Base-by-base conservation (phyloP, 2,797 vertebrate genomes). In the Anolis apletophallus region DNA sequence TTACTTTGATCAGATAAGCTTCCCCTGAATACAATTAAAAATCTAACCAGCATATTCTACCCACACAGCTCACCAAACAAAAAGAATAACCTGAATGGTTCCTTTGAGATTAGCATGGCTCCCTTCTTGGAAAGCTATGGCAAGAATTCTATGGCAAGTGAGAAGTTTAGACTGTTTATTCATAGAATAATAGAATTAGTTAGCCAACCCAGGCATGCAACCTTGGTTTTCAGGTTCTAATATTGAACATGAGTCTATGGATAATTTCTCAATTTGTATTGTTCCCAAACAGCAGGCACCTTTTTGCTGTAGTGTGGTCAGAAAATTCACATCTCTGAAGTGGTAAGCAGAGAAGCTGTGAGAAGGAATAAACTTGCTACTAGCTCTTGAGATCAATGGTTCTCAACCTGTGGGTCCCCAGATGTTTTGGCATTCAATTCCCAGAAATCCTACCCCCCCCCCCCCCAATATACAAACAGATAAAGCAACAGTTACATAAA, bases 251-350 rank as follows among this genome's bases (percentile, higher is more conserved):
- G 16, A 3, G 46, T 46, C n/a, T 50, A 75, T 46, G 57, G 36
- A 9, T 9, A 50, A 3, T 17, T 26, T 8, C 36, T 67, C 16
- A 57, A 46, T 11, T 1, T 74, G 23, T 74, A n/a, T 14, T n/a
- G 76, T 19, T 4, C 54, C 32, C 23, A 64, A 6, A 14, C 13
- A 46, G 26, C 32, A n/a, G 61, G n/a, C n/a, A n/a, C n/a, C n/a
- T 12, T 85, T 92, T 93, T 93, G 92, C 93, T 91, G 91, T 88
- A 78, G 61, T 9, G 77, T 2, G 91, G 89, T n/a, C 91, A 94
- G 23, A 94, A 89, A 86, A 91, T 91, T 82, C 89, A 86, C 90
- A 93, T 89, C 89, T 90, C 91, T 36, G 32, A 76, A 9, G 1
- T 52, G n/a, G 21, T 23, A 61, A 55, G 21, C 55, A 36, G 69